Percentiles rank a stretch among this genome's conserved stretches.
These are phyloP conservation scores for Agrochola litura DNA, from an alignment of 2,888 invertebrate species.

Conservation along the genomic window DNA sequence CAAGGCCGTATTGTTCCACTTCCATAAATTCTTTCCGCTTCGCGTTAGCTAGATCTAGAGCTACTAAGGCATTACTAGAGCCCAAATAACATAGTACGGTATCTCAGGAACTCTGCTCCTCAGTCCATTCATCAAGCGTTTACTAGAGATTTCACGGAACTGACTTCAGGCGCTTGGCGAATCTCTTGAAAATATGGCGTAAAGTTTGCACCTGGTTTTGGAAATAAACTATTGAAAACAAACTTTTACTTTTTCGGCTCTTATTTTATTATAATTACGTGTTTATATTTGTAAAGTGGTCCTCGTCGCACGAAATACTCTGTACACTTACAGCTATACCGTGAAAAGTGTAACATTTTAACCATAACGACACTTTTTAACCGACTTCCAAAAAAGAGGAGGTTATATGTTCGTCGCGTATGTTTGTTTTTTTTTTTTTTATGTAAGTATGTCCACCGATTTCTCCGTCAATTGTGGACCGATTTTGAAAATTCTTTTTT, in stretches of 20 bases:
- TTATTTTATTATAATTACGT: too few relatives aligned
- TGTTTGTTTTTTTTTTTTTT: too few relatives aligned
- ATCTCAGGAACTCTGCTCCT: constrained; percentile 5
- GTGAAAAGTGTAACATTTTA: too few relatives aligned
- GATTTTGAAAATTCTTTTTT: too few relatives aligned
- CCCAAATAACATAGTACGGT: not conserved
- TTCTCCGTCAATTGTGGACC: too few relatives aligned
- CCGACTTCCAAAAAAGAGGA: too few relatives aligned
- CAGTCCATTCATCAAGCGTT: constrained; percentile 1
- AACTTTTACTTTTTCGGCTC: not conserved
- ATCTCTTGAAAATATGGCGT: constrained; percentile 41
- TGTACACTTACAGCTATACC: too few relatives aligned
- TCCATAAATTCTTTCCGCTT: not conserved
- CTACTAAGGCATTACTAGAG: not conserved
- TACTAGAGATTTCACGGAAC: constrained; percentile 22
- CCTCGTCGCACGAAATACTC: too few relatives aligned
- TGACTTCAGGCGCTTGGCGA: not conserved
- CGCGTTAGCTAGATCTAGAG: not conserved
- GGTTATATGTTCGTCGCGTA: too few relatives aligned
- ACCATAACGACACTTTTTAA: too few relatives aligned
- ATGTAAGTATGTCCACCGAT: too few relatives aligned
- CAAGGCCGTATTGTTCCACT: not conserved
- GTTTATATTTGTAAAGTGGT: not conserved
- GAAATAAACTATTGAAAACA: constrained; percentile 4
- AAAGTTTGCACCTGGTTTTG: constrained; percentile 17